Conservation (phyloP, 2,797 vertebrate genomes). For the Myotis vivesi region DNA sequence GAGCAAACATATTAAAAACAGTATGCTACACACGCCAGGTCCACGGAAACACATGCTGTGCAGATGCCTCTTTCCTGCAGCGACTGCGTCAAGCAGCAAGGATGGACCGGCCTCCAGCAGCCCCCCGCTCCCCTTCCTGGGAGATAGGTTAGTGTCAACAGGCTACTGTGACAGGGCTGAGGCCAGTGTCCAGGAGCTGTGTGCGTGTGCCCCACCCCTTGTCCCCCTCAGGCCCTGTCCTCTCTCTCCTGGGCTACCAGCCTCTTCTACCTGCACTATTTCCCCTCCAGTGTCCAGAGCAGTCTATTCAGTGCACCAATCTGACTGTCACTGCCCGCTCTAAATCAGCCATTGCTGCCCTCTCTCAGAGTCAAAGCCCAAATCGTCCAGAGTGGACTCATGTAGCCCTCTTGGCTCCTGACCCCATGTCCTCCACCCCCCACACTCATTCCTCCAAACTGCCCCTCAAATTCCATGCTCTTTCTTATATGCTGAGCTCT, state of each 20-base stretch:
- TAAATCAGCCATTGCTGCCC: not conserved
- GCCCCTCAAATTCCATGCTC: not conserved
- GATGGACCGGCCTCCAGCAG: too few relatives aligned
- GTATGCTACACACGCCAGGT: too few relatives aligned
- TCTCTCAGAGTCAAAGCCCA: not conserved
- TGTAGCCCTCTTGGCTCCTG: not conserved
- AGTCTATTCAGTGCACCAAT: not conserved
- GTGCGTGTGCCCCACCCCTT: fast-evolving
- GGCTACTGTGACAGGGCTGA: not conserved
- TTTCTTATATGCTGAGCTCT: not conserved
- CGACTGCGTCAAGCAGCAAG: too few relatives aligned
- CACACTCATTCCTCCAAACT: not conserved
- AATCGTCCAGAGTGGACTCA: not conserved
- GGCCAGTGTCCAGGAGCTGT: not conserved
- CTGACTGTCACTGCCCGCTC: not conserved
- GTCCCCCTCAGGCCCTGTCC: not conserved
- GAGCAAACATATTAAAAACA: too few relatives aligned
- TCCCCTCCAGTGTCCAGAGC: not conserved
- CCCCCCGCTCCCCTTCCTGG: not conserved
- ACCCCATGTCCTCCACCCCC: not conserved
- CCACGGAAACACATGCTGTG: too few relatives aligned
- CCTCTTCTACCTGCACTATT: not conserved
- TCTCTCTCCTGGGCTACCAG: not conserved
- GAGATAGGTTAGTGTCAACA: not conserved
- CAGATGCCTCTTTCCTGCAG: too few relatives aligned